Evolutionary conservation across 2,888 invertebrate species (phyloP).

Genomic region (Creontiades dilutus): DNA sequence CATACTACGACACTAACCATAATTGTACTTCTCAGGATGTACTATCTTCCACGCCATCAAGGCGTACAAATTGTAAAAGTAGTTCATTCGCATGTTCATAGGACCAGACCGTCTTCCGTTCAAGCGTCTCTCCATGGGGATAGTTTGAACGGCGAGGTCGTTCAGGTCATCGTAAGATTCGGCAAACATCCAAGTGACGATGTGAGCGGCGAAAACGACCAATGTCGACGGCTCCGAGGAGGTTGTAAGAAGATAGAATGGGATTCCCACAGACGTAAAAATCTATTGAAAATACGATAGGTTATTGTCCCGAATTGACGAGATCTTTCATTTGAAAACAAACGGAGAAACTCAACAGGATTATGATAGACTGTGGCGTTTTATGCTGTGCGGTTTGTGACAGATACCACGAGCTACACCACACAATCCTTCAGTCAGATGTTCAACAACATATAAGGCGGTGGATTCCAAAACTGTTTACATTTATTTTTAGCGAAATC

Average conservation of each 20-base stretch:
- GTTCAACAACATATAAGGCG: too few species aligned
- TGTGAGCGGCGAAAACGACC: slow-evolving; percentile 22
- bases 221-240: not conserved
- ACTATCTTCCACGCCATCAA: not conserved
- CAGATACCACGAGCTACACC: too few species aligned
- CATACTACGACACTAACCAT: not conserved
- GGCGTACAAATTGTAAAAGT: slow-evolving; percentile 62
- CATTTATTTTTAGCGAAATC: too few species aligned
- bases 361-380: too few species aligned
- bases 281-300: not conserved
- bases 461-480: too few species aligned
- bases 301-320: not conserved
- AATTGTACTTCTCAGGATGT: not conserved
- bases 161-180: slow-evolving; percentile 31
- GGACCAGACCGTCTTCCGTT: slow-evolving; percentile 12
- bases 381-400: too few species aligned
- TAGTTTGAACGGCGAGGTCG: not conserved
- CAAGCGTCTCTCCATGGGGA: not conserved
- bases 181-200: slow-evolving; percentile 42
- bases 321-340: too few species aligned
- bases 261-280: slow-evolving; percentile 41
- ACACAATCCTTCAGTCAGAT: too few species aligned
- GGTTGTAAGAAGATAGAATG: not conserved
- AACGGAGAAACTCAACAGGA: too few species aligned
- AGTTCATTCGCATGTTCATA: slow-evolving; percentile 47